Percentiles rank a stretch among this genome's conserved stretches.
Conservation (phyloP, 2,797 vertebrate species). For the Nannoperca australis region DNA sequence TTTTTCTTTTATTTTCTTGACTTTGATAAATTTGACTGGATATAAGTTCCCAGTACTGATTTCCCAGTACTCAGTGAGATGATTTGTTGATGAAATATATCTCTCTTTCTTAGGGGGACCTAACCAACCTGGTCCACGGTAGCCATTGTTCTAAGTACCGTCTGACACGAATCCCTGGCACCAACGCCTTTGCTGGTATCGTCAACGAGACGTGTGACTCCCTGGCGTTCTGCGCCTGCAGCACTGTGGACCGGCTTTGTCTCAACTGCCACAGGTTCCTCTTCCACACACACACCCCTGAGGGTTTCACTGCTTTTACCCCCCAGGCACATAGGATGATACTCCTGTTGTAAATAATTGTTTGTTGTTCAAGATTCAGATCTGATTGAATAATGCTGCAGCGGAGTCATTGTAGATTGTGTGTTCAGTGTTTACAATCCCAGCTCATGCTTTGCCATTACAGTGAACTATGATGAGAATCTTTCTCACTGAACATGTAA, state of each 20-base stretch:
- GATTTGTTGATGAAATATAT: not conserved
- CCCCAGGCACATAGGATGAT: not conserved
- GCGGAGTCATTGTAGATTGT: not conserved
- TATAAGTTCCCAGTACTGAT: too few relatives aligned
- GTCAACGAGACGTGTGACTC: constrained; percentile 98
- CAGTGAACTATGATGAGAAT: not conserved
- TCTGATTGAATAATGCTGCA: not conserved
- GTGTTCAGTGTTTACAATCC: not conserved
- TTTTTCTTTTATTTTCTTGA: not conserved
- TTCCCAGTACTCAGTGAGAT: not conserved
- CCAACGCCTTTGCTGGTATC: constrained; percentile 96
- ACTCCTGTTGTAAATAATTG: not conserved
- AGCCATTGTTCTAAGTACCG: constrained; percentile 98
- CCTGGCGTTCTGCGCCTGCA: constrained; percentile 97
- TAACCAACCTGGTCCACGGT: constrained; percentile 97
- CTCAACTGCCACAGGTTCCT: constrained; percentile 97
- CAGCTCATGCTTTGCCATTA: not conserved
- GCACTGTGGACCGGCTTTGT: constrained; percentile 97
- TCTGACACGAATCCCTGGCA: constrained; percentile 94
- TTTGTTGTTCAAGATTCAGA: not conserved
- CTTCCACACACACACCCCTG: not conserved
- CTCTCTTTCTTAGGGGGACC: constrained; percentile 89
- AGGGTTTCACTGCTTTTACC: not conserved
- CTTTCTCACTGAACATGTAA: not conserved
- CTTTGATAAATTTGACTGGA: not conserved